These are phyloP conservation scores for Alethe diademata DNA, from an alignment of 2,113 vertebrate species.

Conservation along the genomic window DNA sequence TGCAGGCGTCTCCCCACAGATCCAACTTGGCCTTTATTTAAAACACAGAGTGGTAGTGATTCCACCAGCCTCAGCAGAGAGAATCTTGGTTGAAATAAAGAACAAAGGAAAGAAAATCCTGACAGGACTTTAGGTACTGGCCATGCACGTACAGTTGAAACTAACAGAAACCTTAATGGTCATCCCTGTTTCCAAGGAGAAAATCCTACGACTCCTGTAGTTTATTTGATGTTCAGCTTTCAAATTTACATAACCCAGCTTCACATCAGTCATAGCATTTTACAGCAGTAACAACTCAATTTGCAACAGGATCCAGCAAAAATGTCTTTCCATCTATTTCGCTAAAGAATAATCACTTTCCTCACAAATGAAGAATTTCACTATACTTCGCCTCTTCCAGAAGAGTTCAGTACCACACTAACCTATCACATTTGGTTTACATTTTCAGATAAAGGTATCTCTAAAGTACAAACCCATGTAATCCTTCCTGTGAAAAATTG, in stretches of 20 bases:
- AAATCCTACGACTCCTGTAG: neutral
- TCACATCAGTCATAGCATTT: neutral
- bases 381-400: neutral
- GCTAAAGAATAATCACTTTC: neutral
- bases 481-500: neutral
- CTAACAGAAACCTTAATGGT: neutral
- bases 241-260: neutral
- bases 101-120: neutral
- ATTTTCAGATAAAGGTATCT: neutral
- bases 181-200: neutral
- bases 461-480: neutral
- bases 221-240: neutral
- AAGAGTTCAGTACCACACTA: neutral
- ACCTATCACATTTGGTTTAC: neutral
- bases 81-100: neutral
- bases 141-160: fast-evolving
- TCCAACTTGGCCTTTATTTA: neutral
- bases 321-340: neutral
- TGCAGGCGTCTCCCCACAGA: slow-evolving; percentile 15
- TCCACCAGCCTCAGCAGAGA: neutral
- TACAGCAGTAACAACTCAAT: neutral
- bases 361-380: neutral
- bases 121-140: neutral
- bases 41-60: neutral
- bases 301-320: neutral